Evolutionary conservation across 2,888 invertebrate genomes (phyloP), one percentile per base, ranked within the genome.

Genomic region (Drosophila suboccidentalis): DNA sequence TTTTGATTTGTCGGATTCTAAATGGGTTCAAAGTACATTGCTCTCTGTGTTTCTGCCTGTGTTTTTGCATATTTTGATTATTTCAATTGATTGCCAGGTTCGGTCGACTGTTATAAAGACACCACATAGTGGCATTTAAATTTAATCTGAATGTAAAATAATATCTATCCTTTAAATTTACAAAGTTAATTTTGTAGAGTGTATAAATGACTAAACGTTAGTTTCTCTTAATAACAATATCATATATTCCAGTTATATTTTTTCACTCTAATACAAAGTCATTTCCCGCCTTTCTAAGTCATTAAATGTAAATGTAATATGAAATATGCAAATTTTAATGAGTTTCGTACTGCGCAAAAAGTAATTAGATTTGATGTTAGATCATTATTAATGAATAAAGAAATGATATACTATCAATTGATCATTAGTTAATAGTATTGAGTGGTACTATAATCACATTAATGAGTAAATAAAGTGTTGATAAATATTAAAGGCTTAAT

Each of bases 21-120:
- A 50, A 46, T n/a, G 65, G 44, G 76, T 60, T 22, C 76, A 66
- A 75, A 66, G 71, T 63, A 71, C 66, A 57, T 39, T 49, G 71
- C 38, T 47, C 39, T 53, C 41, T 22, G 10, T 34, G 11, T 34
- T 8, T 34, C 2, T 34, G 19, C 11, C 26, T 6, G 38, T 38
- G n/a, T n/a, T 5, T n/a, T 5, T 17, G 8, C 4, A 17, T 41
- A 19, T 19, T 13, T 13, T 22, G 5, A 19, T 10, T 29, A 22
- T 13, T 8, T 22, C 22, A 44, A 13, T 38, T 13, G 29, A 29
- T 29, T 29, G 29, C 29, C 29, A 8, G 5, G 5, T 26, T 26
- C 4, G 26, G 1, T 26, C 6, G 26, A 8, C 38, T 5, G 13
- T 36, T 36, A 13, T 5, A 13, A 13, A 13, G 13, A 36, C 5